phyloP scores from a whole-genome alignment of 2,797 vertebrate genomes.

The Carcharodon carcharias region DNA sequence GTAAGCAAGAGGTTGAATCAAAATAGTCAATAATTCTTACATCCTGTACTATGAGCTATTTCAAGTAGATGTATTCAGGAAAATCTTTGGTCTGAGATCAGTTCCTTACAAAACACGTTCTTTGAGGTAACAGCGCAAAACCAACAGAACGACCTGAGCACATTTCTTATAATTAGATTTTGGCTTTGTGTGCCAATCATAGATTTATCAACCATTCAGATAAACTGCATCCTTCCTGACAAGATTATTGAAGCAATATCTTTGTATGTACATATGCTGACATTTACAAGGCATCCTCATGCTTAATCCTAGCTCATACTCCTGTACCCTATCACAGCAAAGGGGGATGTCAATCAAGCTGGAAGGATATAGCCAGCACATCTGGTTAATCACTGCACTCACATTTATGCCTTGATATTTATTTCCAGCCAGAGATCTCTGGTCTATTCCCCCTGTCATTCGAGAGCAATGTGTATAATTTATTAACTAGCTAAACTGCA shows the following conservation, averaged over 20 bases:
- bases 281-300: slow-evolving; percentile 32
- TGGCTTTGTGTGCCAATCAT: slow-evolving; percentile 35
- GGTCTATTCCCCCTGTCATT: slow-evolving; percentile 37
- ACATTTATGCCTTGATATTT: slow-evolving; percentile 33
- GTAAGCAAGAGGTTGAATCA: not conserved
- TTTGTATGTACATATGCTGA: slow-evolving; percentile 36
- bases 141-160: not conserved
- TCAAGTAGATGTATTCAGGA: not conserved
- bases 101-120: not conserved
- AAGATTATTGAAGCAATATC: slow-evolving; percentile 37
- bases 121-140: slow-evolving; percentile 14
- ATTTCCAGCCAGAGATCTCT: slow-evolving; percentile 28
- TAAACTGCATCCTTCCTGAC: slow-evolving; percentile 33
- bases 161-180: slow-evolving; percentile 32
- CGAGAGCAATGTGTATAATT: slow-evolving; percentile 46
- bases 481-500: slow-evolving; percentile 50
- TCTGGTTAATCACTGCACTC: slow-evolving; percentile 32
- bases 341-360: slow-evolving; percentile 31
- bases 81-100: not conserved
- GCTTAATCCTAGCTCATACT: slow-evolving; percentile 31
- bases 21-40: slow-evolving; percentile 8
- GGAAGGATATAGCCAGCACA: slow-evolving; percentile 6
- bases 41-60: not conserved
- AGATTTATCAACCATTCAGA: slow-evolving; percentile 34
- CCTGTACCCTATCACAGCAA: slow-evolving; percentile 35